A percentile compares a stretch with the other conserved stretches of the same genome.
Evolutionary conservation across 1,140 invertebrate genomes (phyloP).

Genomic region (Chionoecetes opilio): DNA sequence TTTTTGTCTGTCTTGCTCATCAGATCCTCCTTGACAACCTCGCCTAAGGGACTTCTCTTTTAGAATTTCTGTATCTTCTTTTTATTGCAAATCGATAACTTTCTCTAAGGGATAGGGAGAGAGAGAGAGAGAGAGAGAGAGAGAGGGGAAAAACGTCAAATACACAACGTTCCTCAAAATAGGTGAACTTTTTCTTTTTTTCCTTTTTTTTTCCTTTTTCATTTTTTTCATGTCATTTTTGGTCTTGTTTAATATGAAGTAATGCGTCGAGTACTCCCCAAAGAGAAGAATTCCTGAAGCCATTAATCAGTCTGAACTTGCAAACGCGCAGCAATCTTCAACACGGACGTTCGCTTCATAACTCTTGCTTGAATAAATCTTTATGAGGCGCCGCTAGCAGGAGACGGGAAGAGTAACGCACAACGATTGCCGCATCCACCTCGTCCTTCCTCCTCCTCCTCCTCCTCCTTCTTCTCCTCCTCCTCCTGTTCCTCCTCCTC

Average conservation of each 20-base stretch:
- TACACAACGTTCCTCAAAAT: too few relatives aligned
- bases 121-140: too few relatives aligned
- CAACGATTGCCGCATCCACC: background rate
- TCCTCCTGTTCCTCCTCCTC: background rate
- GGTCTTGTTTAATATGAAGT: background rate
- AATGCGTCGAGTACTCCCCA: background rate
- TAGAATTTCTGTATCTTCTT: too few relatives aligned
- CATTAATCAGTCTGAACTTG: constrained; percentile 9
- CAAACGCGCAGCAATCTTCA: background rate
- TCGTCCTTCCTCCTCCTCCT: background rate
- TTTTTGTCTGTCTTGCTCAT: background rate
- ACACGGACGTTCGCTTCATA: background rate
- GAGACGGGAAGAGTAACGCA: background rate
- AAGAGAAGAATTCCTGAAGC: background rate
- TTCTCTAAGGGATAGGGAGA: too few relatives aligned
- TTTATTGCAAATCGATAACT: too few relatives aligned
- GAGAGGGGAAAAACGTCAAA: too few relatives aligned
- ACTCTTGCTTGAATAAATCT: background rate
- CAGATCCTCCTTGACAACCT: background rate
- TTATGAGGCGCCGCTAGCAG: background rate
- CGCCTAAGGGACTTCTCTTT: too few relatives aligned
- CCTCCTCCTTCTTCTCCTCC: too few relatives aligned
- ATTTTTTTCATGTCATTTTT: too few relatives aligned
- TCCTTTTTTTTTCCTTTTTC: too few relatives aligned
- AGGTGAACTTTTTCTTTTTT: too few relatives aligned